Evolutionary conservation across 2,888 invertebrate species (phyloP), one percentile per base, ranked within the genome.

Genomic region (Apamea crenata): DNA sequence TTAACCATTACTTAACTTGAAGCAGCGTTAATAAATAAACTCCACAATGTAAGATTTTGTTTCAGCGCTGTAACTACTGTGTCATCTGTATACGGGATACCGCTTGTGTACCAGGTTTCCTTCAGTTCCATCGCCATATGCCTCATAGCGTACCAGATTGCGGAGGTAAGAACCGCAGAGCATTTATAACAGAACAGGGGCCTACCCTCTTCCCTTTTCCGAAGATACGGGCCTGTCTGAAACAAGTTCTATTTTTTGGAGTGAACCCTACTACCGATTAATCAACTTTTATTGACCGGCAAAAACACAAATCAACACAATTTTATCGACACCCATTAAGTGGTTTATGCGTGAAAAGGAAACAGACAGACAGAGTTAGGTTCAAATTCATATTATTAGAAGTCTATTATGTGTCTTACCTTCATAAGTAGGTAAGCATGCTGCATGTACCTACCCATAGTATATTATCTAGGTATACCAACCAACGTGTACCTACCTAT

Each of bases 61-160:
- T 71, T n/a, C 88, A 96, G 96, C 56, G 92, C 92, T 4, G 86
- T 96, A 5, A 81, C 88, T 0, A 88, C 85, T 1, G 87, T 94
- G 21, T 93, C 96, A 1, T 91, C 92, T 1, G 86, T 95, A 4
- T 95, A 92, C 66, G 95, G 95, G 0, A 90, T 94, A 0, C 89
- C 91, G 6, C 80, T 96, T 40, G 92, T 93, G 12, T 96, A 95
- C 81, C 96, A 96, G 90, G 89, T 95, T 2, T 87, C 91, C 81
- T 87, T 93, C 69, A 95, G 92, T 73, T 91, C 95, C 0, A 44
- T 94, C 7, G 89, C 86, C 0, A 88, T 95, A 53, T 95, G 96
- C 81, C 84, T 95, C 63, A 92, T 93, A 81, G 90, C 90, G 2
- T 95, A 92, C 76, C 95, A 95, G 90, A 87, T 95, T 53, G 93